Evolutionary conservation across 2,113 vertebrate species (phyloP).

Genomic region (Antennarius striatus): DNA sequence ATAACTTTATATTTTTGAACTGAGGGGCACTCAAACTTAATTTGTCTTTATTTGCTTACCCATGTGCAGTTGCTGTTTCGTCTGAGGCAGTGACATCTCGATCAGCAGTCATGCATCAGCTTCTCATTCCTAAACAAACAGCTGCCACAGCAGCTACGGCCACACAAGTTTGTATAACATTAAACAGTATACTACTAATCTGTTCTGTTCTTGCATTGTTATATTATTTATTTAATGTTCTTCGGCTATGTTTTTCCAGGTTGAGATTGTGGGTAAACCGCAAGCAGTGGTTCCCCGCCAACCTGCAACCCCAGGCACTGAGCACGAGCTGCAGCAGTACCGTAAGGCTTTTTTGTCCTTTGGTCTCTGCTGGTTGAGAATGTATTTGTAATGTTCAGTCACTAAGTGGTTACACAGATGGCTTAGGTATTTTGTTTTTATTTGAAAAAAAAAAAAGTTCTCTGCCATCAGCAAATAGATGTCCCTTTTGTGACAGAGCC

Average conservation of each 20-base stretch:
- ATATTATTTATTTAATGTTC: slow-evolving; percentile 1
- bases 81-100: slow-evolving; percentile 71
- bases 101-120: slow-evolving; percentile 67
- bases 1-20: not conserved
- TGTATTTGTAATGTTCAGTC: not conserved
- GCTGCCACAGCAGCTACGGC: slow-evolving; percentile 58
- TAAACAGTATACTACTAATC: not conserved
- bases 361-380: not conserved
- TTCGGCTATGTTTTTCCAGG: slow-evolving; percentile 35
- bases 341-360: slow-evolving; percentile 65
- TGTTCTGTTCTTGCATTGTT: too few relatives aligned
- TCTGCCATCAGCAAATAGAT: too few relatives aligned
- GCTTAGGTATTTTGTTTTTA: too few relatives aligned
- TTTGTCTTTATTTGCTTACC: not conserved
- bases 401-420: not conserved
- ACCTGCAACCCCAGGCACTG: slow-evolving; percentile 77
- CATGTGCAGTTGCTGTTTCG: slow-evolving; percentile 57
- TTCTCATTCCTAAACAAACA: slow-evolving; percentile 59
- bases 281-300: slow-evolving; percentile 73
- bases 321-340: slow-evolving; percentile 77
- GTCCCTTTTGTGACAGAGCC: not conserved
- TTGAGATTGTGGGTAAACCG: slow-evolving; percentile 79
- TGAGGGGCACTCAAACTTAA: not conserved
- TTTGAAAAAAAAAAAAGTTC: too few relatives aligned
- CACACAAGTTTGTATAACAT: slow-evolving; percentile 62